These are phyloP conservation scores for Eptatretus burgeri DNA, from an alignment of 2,113 vertebrate genomes.

Conservation along the genomic window DNA sequence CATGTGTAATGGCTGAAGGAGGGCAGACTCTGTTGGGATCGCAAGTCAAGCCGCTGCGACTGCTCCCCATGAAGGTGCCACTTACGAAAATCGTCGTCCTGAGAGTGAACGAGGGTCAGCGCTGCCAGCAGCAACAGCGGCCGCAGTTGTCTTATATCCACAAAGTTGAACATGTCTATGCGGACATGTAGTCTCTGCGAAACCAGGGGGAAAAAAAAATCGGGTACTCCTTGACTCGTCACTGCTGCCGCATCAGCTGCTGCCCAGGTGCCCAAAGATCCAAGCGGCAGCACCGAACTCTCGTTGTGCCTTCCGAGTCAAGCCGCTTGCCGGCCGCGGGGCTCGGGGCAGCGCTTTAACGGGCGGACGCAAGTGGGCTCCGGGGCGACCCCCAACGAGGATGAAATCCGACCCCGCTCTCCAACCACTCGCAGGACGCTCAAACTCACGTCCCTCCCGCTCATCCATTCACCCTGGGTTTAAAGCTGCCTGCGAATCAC, in stretches of 20 bases:
- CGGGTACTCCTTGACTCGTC: no score
- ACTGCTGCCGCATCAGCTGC: no score
- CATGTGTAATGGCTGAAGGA: no score
- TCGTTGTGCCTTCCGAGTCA: no score
- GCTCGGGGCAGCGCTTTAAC: constrained; percentile 6
- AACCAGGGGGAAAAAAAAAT: no score
- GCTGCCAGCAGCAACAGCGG: constrained; percentile 4
- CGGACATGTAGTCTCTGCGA: constrained; percentile 1
- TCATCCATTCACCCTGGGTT: background rate
- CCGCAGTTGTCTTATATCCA: constrained; percentile 3
- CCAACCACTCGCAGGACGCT: background rate
- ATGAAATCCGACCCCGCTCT: background rate
- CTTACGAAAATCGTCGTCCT: background rate
- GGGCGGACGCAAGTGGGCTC: background rate
- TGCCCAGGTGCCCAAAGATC: no score
- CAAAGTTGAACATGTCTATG: constrained; percentile 2
- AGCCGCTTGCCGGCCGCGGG: constrained; percentile 2
- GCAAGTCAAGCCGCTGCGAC: no score
- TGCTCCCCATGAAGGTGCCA: background rate
- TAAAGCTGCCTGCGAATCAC: no score
- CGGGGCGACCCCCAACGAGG: constrained; percentile 1
- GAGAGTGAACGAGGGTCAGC: constrained; percentile 2
- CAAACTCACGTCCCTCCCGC: background rate
- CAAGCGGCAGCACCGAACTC: no score
- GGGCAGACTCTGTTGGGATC: no score